Evolutionary conservation across 1,140 invertebrate genomes (phyloP), one percentile per base, ranked within the genome.

Genomic region (Acromyrmex echinatior): DNA sequence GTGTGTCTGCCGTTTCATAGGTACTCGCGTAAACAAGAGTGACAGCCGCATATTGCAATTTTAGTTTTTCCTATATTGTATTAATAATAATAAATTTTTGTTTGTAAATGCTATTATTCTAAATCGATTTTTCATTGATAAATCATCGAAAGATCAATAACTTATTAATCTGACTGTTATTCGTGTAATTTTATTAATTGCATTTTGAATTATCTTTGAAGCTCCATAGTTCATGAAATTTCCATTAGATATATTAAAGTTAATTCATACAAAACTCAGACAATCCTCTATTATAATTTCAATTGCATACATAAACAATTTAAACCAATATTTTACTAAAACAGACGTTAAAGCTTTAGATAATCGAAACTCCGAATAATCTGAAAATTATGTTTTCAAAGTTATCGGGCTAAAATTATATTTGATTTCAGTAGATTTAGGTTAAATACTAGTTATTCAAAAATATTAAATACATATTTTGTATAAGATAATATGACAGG

Each of bases 1-100:
- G 80, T 62, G 28, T 82, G 28, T 25, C 70, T 71, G 28, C 25
- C 39, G 39, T 74, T 62, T 62, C 45, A 60, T 53, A 35, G 76
- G 14, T 68, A 68, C 10, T 80, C 65, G 31, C 35, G 28, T 56
- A 82, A 21, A 35, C 60, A 60, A 45, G 51, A 58, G 4, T 25
- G 63, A 81, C 31, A 35, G 16, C 28, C 7, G 6, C 21, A 28
- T 82, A 49, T 73, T 31, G 18, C 35, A 28, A 81, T 70, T 81
- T 71, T 31, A 60, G n/a, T n/a, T 45, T 82, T 6, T 21, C 2
- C 16, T 56, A 2, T 18, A 45, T 12, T 18, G 49, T 28, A 10
- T 9, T n/a, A 7, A 6, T 14, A 9, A 62, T 7, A 31, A 62
- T 62, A 28, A 62, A 25, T n/a, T 35, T 74, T 68, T 7, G 62